Evolutionary conservation across 64 coral and sea anemone species (phyloP).

Genomic region (Trachythela sp.): DNA sequence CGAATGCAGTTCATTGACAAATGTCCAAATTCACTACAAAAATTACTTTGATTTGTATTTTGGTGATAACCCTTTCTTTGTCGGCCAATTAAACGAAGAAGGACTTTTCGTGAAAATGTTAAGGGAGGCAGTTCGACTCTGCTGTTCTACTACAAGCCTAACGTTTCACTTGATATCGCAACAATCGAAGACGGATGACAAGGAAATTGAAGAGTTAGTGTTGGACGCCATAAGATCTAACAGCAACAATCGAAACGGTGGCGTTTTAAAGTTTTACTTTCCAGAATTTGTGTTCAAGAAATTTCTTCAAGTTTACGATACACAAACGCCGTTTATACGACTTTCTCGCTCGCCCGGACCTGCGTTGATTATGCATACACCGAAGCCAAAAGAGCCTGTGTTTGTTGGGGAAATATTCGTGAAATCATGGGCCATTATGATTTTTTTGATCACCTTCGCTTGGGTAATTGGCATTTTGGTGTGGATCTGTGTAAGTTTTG

Average conservation of each 20-base stretch:
- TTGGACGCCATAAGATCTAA: neutral
- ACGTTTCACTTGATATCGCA: neutral
- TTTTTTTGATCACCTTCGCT: neutral
- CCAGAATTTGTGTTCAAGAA: slow-evolving; percentile 7
- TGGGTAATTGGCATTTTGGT: slow-evolving; percentile 6
- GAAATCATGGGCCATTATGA: slow-evolving; percentile 21
- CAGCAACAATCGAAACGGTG: neutral
- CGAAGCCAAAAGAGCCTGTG: neutral
- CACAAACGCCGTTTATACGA: neutral
- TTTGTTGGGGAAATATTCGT: neutral
- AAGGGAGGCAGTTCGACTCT: neutral
- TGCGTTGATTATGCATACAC: neutral
- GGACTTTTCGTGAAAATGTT: neutral
- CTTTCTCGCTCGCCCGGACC: neutral
- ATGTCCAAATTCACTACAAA: neutral
- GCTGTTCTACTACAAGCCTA: neutral
- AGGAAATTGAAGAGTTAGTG: neutral
- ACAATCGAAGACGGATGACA: neutral
- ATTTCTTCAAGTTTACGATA: neutral
- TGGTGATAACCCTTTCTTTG: neutral
- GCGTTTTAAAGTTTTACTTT: neutral
- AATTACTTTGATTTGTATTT: neutral
- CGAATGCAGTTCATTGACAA: neutral
- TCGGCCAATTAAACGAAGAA: neutral
- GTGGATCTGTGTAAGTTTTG: slow-evolving; percentile 13